A percentile compares a stretch with the other conserved stretches of the same genome.
Evolutionary conservation across 2,888 invertebrate species (phyloP).

Genomic region (Cheilosia grossa): DNA sequence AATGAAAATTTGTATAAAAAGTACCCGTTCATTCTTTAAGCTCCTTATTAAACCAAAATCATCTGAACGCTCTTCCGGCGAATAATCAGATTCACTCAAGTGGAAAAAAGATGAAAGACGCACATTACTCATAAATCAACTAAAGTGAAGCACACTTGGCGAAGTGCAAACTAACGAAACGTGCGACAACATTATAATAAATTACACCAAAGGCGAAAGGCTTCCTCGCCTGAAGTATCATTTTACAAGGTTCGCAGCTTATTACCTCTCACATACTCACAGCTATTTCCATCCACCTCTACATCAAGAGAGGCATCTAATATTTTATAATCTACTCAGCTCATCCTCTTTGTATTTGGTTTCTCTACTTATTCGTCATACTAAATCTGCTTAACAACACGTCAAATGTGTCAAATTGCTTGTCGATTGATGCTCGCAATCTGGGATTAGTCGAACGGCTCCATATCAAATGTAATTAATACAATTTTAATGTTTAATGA

Average conservation of each 20-base stretch:
- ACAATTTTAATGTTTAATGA: not conserved
- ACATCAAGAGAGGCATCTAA: not conserved
- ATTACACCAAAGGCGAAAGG: not conserved
- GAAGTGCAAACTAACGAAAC: conserved; percentile 4
- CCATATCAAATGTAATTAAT: not conserved
- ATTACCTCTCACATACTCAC: not conserved
- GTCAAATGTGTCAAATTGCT: conserved; percentile 10
- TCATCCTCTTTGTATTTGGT: not conserved
- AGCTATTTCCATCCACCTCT: not conserved
- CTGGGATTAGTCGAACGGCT: conserved; percentile 8
- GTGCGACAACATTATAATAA: not conserved
- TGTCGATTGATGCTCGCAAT: not conserved
- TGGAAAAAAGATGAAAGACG: not conserved
- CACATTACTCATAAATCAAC: conserved; percentile 19
- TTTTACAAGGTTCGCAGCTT: not conserved
- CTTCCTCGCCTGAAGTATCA: not conserved
- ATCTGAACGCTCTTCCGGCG: not conserved
- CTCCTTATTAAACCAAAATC: too few species aligned
- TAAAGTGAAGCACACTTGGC: not conserved
- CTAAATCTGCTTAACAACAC: not conserved
- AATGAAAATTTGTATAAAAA: too few species aligned
- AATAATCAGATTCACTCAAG: not conserved
- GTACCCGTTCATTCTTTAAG: too few species aligned
- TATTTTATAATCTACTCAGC: not conserved
- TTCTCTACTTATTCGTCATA: not conserved